Evolutionary conservation across 2,888 invertebrate species (phyloP), one percentile per base, ranked within the genome.

Genomic region (Xylota sylvarum): DNA sequence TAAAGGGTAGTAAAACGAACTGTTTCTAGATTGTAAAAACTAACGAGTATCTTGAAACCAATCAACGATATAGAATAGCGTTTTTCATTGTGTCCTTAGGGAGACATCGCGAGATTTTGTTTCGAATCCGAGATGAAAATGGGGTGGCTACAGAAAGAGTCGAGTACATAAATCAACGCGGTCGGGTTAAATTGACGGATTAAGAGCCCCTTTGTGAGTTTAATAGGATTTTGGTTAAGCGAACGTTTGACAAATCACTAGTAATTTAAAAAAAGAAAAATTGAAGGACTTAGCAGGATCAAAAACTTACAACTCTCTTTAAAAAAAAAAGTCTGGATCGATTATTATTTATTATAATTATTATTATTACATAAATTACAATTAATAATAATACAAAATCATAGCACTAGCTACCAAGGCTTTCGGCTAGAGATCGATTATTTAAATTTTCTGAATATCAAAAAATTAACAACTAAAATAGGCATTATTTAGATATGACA

Each of bases 1-100:
- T 32, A 14, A 56, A 56, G 32, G 56, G 56, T 7, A n/a, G 30
- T 37, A 23, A 17, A 19, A 17, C 10, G 40, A 37, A 27, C 17
- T 17, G n/a, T n/a, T 7, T 10, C 27, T 4, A 9, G 23, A 19
- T 60, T 73, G 56, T 86, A 78, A 86, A 86, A 82, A 82, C 64
- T 73, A 82, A 86, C 48, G 82, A 78, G 72, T 48, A 35, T 50
- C 50, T 9, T 64, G 46, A 48, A 86, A 78, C 62, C 81, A 78
- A 77, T 82, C 82, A 78, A 55, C 60, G 58, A 30, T 19, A 60
- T 43, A 37, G 32, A 80, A 55, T 56, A 14, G 9, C 19, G 52
- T n/a, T 4, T 43, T 43, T 30, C 23, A 55, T 55, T 56, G 5
- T 9, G 46, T 40, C 65, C 81, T 72, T 19, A n/a, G 77, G 80